Percentiles rank a stretch among this genome's conserved stretches.
Conservation (phyloP, 2,888 invertebrate genomes). For the Rhopalosiphum nymphaeae region DNA sequence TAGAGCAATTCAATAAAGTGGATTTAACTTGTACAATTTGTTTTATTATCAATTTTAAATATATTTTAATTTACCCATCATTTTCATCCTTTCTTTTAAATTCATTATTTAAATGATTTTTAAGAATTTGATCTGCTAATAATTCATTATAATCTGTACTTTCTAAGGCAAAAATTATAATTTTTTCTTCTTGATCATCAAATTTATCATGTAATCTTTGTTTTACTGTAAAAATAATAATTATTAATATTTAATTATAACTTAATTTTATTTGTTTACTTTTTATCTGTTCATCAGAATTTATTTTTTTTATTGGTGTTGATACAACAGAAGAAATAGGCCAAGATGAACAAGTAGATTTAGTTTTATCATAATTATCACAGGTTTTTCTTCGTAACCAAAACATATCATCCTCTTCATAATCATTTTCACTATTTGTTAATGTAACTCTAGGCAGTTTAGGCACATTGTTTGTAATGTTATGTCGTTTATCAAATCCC, state of each 20-base stretch:
- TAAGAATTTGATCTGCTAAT: conserved; percentile 83
- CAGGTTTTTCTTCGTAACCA: conserved; percentile 48
- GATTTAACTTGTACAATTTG: not conserved
- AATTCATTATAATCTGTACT: conserved; percentile 89
- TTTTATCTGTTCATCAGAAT: conserved; percentile 44
- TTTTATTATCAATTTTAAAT: not conserved
- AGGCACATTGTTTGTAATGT: conserved; percentile 72
- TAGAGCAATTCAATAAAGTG: not conserved
- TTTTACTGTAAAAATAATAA: conserved; percentile 75
- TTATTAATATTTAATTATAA: not conserved
- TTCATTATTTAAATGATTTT: conserved; percentile 78
- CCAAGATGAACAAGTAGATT: conserved; percentile 53
- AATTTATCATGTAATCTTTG: conserved; percentile 80
- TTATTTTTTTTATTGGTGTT: conserved; percentile 28
- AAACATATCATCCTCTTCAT: conserved; percentile 60
- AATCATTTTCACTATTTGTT: conserved; percentile 55
- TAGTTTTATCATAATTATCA: conserved; percentile 48
- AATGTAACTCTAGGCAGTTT: conserved; percentile 67
- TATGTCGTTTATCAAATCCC: conserved; percentile 87
- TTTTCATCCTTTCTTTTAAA: conserved; percentile 67
- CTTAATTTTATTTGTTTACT: not conserved
- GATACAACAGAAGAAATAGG: conserved; percentile 19
- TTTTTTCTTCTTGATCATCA: conserved; percentile 82
- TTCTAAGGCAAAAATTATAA: conserved; percentile 87
- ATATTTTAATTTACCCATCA: conserved; percentile 56